Evolutionary conservation across 2,797 vertebrate species (phyloP), one percentile per base, ranked within the genome.

Genomic region (Amphiprion clarkii): DNA sequence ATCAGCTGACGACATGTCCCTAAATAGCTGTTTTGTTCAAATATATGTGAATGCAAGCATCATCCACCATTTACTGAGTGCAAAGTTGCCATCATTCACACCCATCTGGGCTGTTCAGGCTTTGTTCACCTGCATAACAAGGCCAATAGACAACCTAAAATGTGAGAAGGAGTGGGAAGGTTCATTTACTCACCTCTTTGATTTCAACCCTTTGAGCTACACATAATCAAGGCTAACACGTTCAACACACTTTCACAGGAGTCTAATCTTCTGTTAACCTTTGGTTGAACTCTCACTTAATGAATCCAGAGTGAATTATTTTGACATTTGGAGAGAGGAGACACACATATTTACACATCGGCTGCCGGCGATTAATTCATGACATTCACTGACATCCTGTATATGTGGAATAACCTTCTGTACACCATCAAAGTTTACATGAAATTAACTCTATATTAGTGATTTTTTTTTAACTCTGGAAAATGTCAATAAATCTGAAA

Each of bases 201-300:
- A 82, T 56, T 27, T 78, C 59, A 76, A 72, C 66, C 62, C 53
- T 59, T 39, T 40, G 52, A 81, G 63, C 60, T 67, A 19, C 12
- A 7, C 51, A 12, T 12, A 13, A 27, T 58, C 25, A 8, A 21
- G 44, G 17, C 60, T 46, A 21, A 52, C 67, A 67, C 11, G 16
- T 67, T 66, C 62, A 52, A 74, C 40, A 59, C 27, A 67, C 57
- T 27, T 49, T 54, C 27, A 48, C 57, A 39, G 52, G 42, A 52
- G 61, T 57, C 44, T 10, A 46, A 19, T 13, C 48, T 65, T 61
- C 48, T 10, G 14, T 60, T 78, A 51, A 73, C 76, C 75, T 81
- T 66, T 59, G 2, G 13, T 12, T 82, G 71, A 89, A 84, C 80
- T 86, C 60, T 70, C n/a, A 64, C 44, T 33, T 21, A 25, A 56